Conservation (phyloP, 1,140 invertebrate genomes). For the Musca vetustissima region DNA sequence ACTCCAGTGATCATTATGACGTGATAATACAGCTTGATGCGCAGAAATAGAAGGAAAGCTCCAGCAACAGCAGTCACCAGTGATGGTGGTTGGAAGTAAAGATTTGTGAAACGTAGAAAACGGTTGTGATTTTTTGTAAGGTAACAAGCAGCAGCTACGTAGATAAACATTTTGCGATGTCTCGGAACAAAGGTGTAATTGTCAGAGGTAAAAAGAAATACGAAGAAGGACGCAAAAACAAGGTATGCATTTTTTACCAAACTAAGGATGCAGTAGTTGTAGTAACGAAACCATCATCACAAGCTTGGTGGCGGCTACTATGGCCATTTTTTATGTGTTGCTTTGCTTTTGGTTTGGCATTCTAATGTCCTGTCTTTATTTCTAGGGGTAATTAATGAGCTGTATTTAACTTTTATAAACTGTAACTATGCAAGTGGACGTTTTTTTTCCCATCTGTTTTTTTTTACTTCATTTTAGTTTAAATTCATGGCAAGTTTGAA, state of each 20-base stretch:
- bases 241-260: not conserved
- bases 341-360: not conserved
- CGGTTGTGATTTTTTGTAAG: too few relatives aligned
- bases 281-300: conserved; percentile 14
- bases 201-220: not conserved
- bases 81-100: too few relatives aligned
- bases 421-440: not conserved
- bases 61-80: not conserved
- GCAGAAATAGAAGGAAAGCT: not conserved
- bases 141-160: not conserved
- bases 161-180: conserved; percentile 14
- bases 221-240: not conserved
- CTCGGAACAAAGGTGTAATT: too few relatives aligned
- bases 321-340: not conserved
- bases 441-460: not conserved
- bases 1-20: not conserved
- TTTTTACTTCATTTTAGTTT: not conserved
- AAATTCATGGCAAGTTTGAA: too few relatives aligned
- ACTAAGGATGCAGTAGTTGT: not conserved
- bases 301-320: too few relatives aligned
- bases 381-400: conserved; percentile 20
- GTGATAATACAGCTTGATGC: conserved; percentile 10
- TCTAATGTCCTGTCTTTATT: not conserved
- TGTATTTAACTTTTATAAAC: conserved; percentile 14
- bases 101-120: too few relatives aligned